Conservation (phyloP, 2,113 vertebrate species). For the Hippolais icterina region DNA sequence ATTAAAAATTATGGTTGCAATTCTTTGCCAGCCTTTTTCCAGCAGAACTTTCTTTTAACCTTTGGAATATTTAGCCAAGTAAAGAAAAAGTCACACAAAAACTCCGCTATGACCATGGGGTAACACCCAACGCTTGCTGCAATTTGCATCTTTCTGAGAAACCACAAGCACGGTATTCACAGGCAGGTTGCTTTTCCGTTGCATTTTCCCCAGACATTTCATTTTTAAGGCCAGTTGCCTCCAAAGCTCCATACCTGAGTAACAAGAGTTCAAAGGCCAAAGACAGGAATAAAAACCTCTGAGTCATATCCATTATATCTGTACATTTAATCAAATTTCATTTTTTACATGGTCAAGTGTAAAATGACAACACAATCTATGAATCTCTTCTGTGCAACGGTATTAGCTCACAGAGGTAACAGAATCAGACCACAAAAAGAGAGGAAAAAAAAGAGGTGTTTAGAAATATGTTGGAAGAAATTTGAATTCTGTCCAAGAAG, state of each 20-base stretch:
- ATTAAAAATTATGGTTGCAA: background rate
- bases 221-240: background rate
- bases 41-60: background rate
- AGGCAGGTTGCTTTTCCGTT: background rate
- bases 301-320: background rate
- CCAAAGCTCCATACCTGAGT: background rate
- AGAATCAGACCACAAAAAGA: background rate
- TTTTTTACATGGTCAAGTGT: background rate
- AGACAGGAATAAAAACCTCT: background rate
- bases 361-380: background rate
- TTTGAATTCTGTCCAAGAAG: background rate
- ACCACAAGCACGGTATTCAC: background rate
- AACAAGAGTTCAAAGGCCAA: background rate
- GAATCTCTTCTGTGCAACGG: background rate
- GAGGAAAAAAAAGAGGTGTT: background rate
- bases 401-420: background rate
- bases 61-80: background rate
- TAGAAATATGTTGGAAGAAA: background rate
- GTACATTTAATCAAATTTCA: background rate
- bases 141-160: background rate
- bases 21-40: background rate
- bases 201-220: background rate
- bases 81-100: background rate
- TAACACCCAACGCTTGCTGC: rapidly evolving
- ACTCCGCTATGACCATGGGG: background rate